These are phyloP conservation scores for Trichoplusia ni DNA, from an alignment of 1,140 invertebrate genomes.

Conservation along the genomic window DNA sequence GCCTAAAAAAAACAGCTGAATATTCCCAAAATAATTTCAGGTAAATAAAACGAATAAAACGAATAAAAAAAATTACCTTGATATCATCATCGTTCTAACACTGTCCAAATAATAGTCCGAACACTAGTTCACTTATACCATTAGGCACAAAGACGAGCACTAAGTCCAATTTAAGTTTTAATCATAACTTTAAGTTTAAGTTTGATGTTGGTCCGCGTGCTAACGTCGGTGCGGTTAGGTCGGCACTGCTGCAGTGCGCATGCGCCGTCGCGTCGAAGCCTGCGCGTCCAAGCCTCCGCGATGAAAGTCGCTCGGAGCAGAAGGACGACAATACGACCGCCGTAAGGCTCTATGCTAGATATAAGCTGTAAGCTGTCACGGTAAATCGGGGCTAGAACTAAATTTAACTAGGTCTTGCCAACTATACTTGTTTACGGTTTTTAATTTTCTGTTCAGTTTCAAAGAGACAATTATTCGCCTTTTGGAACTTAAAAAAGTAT, in stretches of 20 bases:
- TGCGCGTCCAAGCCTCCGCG: conserved; percentile 32
- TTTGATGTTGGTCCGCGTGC: conserved; percentile 46
- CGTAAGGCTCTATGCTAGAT: conserved; percentile 15
- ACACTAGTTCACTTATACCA: conserved; percentile 45
- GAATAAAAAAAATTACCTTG: conserved; percentile 23
- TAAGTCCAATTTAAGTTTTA: conserved; percentile 28
- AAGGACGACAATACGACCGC: conserved; percentile 21
- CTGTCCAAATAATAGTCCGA: conserved; percentile 45
- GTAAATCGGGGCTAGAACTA: neutral
- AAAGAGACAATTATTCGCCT: too few species aligned
- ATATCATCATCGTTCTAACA: conserved; percentile 34
- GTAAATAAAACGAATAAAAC: neutral
- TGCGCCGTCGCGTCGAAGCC: conserved; percentile 49
- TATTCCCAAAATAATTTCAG: neutral
- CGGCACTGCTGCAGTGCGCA: conserved; percentile 49
- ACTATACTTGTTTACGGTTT: too few species aligned
- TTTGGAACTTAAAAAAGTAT: too few species aligned
- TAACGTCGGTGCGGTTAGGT: conserved; percentile 53
- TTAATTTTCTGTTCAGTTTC: too few species aligned
- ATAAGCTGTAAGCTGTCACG: conserved; percentile 1
- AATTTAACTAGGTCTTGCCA: too few species aligned
- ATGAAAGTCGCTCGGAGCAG: conserved; percentile 47
- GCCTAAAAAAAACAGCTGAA: neutral
- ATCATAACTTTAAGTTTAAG: conserved; percentile 27
- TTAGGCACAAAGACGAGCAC: conserved; percentile 44